phyloP scores from a whole-genome alignment of 2,888 invertebrate genomes.

The Nysson spinosus region DNA sequence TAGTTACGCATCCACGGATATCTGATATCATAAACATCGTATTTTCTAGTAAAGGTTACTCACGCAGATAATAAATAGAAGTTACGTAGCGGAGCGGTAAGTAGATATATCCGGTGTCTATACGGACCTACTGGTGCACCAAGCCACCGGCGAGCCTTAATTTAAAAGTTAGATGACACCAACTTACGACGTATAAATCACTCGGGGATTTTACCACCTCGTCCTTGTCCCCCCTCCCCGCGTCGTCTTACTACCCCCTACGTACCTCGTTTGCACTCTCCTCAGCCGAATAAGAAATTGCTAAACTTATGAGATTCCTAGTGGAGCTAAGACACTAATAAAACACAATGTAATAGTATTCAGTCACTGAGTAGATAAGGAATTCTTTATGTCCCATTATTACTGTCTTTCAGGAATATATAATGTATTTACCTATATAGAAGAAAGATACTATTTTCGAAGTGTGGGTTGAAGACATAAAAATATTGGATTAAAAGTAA shows the following conservation, averaged over 20 bases:
- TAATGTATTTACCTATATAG: too few relatives aligned
- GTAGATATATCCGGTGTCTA: constrained; percentile 15
- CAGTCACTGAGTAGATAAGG: too few relatives aligned
- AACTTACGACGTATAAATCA: constrained; percentile 61
- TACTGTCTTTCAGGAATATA: too few relatives aligned
- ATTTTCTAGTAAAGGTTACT: constrained; percentile 23
- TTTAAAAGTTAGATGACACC: constrained; percentile 70
- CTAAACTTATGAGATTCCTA: constrained; percentile 15
- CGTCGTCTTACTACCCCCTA: neutral
- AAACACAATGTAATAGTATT: too few relatives aligned
- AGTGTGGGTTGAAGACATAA: too few relatives aligned
- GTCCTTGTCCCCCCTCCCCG: constrained; percentile 9
- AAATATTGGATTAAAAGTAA: too few relatives aligned
- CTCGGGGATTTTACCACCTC: constrained; percentile 39
- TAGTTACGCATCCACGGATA: constrained; percentile 29
- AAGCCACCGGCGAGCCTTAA: constrained; percentile 55
- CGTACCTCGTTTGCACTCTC: constrained; percentile 34
- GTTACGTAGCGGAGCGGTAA: neutral
- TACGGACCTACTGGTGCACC: constrained; percentile 3
- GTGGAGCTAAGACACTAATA: too few relatives aligned
- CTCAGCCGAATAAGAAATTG: constrained; percentile 11
- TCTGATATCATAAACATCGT: constrained; percentile 25
- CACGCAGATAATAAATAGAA: constrained; percentile 37
- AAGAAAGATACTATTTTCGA: too few relatives aligned
- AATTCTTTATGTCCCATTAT: too few relatives aligned